Evolutionary conservation across 2,888 invertebrate species (phyloP).

Genomic region (Hirtodrosophila duncani): DNA sequence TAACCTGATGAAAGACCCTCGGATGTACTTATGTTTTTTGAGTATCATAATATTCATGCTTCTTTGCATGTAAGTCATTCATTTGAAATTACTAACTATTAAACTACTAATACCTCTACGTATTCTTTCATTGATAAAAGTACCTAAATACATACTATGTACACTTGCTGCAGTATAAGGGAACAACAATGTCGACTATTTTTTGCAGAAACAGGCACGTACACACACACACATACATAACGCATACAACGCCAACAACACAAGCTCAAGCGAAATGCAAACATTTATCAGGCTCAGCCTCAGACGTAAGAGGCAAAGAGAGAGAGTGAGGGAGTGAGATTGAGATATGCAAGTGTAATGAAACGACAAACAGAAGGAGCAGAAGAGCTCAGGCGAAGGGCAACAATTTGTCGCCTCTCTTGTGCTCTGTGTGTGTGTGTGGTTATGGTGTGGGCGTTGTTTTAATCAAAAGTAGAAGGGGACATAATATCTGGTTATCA

Average conservation of each 20-base stretch:
- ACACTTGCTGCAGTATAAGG: too few relatives aligned
- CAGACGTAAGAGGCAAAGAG: neutral
- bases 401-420: too few relatives aligned
- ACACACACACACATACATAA: conserved; percentile 3
- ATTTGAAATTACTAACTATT: too few relatives aligned
- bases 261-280: conserved; percentile 36
- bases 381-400: neutral
- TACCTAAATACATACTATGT: too few relatives aligned
- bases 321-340: neutral
- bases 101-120: too few relatives aligned
- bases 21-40: too few relatives aligned
- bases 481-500: too few relatives aligned
- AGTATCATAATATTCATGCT: too few relatives aligned
- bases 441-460: conserved; percentile 25
- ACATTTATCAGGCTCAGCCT: conserved; percentile 45
- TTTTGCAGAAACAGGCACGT: neutral
- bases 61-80: too few relatives aligned
- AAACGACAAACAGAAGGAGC: conserved; percentile 2
- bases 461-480: too few relatives aligned
- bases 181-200: neutral
- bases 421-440: conserved; percentile 4
- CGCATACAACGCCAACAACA: conserved; percentile 3
- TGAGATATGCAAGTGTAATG: neutral
- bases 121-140: too few relatives aligned
- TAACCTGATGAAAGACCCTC: too few relatives aligned